Evolutionary conservation across 2,888 invertebrate genomes (phyloP).

Genomic region (Aphidius colemani): DNA sequence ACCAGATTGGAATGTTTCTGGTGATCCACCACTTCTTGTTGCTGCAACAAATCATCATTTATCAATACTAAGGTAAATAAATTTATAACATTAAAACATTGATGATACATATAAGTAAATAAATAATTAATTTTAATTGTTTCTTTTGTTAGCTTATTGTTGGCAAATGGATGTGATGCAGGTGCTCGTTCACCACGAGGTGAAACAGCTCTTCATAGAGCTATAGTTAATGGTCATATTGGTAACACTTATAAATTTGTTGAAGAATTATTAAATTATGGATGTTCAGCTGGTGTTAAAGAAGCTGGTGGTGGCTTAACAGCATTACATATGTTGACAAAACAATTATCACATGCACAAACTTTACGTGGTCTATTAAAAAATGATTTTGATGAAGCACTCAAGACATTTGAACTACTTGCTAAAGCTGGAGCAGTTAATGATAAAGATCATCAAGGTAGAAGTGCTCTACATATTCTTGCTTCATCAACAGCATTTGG

Average conservation of each 20-base stretch:
- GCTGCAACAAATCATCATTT: conserved; percentile 53
- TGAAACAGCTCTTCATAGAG: conserved; percentile 55
- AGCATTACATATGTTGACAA: conserved; percentile 50
- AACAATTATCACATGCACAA: conserved; percentile 46
- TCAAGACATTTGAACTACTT: conserved; percentile 45
- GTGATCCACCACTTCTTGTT: conserved; percentile 54
- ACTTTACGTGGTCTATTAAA: conserved; percentile 40
- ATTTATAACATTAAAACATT: neutral
- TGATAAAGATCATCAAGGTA: conserved; percentile 51
- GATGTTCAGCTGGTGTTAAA: conserved; percentile 52
- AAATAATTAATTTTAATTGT: neutral
- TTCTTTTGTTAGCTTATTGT: conserved; percentile 36
- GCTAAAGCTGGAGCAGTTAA: conserved; percentile 51
- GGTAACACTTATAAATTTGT: conserved; percentile 48
- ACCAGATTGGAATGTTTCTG: conserved; percentile 56
- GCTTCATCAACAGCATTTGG: conserved; percentile 48
- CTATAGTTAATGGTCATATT: conserved; percentile 46
- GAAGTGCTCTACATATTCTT: conserved; percentile 52
- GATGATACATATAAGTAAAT: neutral
- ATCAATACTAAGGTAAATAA: conserved; percentile 49
- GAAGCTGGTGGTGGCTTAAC: conserved; percentile 53
- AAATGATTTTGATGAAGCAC: conserved; percentile 45
- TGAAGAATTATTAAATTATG: conserved; percentile 48
- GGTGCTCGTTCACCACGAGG: conserved; percentile 53
- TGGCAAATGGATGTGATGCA: conserved; percentile 52